A percentile compares a stretch with the other conserved stretches of the same genome.
Evolutionary conservation across 1,140 invertebrate species (phyloP).

Genomic region (Drosophila parvula): DNA sequence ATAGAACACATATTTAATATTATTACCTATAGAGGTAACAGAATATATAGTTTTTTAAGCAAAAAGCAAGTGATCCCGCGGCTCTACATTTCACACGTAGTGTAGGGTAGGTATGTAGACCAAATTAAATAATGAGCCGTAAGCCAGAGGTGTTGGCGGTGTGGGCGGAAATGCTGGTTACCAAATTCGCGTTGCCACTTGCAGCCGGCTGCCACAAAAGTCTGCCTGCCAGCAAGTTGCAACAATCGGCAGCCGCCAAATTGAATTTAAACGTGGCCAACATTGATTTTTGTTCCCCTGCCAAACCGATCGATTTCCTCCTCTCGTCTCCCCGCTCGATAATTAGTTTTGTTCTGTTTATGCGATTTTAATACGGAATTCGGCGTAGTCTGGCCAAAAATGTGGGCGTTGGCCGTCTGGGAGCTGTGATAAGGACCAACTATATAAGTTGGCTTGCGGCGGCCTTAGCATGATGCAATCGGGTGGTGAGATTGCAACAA

Average conservation of each 20-base stretch:
- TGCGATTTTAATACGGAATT: constrained; percentile 75
- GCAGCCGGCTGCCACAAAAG: constrained; percentile 35
- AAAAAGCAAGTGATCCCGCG: background rate
- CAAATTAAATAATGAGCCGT: constrained; percentile 59
- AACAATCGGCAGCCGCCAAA: constrained; percentile 66
- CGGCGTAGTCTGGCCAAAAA: constrained; percentile 32
- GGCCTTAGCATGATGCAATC: constrained; percentile 68
- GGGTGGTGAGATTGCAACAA: constrained; percentile 61
- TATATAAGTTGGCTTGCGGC: background rate
- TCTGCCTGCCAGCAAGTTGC: constrained; percentile 37
- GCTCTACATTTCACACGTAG: background rate
- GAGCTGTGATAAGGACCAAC: constrained; percentile 65
- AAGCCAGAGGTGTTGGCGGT: constrained; percentile 36
- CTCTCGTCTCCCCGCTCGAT: constrained; percentile 15
- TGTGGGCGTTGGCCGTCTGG: constrained; percentile 56
- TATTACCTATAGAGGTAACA: background rate
- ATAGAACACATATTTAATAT: too few relatives aligned
- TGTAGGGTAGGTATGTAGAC: constrained; percentile 24
- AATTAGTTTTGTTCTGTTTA: constrained; percentile 76
- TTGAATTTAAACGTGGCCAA: constrained; percentile 75
- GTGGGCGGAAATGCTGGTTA: constrained; percentile 62
- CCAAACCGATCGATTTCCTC: background rate
- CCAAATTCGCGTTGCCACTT: constrained; percentile 31
- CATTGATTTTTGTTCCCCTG: constrained; percentile 60
- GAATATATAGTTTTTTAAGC: background rate